Percentiles rank a stretch among this genome's conserved stretches.
Evolutionary conservation across 2,888 invertebrate genomes (phyloP).

Genomic region (Pristionchus fissidentatus): DNA sequence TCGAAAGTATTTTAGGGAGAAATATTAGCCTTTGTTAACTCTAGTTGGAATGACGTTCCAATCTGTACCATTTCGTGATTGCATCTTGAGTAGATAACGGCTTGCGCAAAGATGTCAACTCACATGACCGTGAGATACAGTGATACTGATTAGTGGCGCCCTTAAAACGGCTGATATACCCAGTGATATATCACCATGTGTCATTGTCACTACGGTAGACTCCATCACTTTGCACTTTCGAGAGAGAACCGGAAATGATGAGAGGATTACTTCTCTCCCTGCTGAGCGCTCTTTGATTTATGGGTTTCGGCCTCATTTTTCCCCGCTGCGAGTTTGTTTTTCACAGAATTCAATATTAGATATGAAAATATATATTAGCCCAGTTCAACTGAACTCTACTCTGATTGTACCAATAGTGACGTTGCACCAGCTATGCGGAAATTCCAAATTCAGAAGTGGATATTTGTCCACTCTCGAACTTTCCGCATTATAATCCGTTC

Average conservation of each 20-base stretch:
- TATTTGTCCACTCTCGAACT: neutral
- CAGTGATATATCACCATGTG: neutral
- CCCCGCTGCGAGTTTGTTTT: neutral
- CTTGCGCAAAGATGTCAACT: too few species aligned
- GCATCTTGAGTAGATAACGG: neutral
- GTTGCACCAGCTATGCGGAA: neutral
- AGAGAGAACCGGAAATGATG: constrained; percentile 6
- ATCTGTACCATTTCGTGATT: neutral
- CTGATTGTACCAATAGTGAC: too few species aligned
- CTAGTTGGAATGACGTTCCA: neutral
- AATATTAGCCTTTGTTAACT: neutral
- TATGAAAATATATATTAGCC: neutral
- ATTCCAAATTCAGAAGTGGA: neutral
- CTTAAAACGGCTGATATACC: neutral
- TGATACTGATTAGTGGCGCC: neutral
- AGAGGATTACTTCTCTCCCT: neutral
- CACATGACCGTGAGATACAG: too few species aligned
- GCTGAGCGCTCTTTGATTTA: neutral
- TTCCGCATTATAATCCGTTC: neutral
- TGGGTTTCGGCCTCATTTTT: neutral
- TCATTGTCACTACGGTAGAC: neutral
- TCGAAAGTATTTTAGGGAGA: too few species aligned
- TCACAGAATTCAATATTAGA: neutral
- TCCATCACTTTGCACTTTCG: neutral
- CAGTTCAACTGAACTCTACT: neutral